A percentile compares a stretch with the other conserved stretches of the same genome.
Conservation (phyloP, 1,140 invertebrate genomes). For the Bombus sibiricus region DNA sequence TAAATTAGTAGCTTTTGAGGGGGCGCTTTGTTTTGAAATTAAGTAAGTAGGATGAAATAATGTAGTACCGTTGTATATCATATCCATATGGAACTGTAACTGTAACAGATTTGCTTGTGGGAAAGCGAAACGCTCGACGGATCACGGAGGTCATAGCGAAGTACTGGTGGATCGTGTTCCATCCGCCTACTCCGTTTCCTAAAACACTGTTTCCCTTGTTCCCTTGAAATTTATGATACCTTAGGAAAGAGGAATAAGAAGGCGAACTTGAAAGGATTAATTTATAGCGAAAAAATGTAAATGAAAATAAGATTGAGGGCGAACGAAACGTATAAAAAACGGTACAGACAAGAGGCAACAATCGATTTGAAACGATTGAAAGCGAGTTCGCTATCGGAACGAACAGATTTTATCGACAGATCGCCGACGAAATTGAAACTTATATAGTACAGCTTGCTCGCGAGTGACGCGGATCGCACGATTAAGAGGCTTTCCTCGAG, state of each 20-base stretch:
- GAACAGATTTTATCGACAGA: conserved; percentile 35
- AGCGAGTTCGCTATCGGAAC: neutral
- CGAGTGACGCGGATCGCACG: neutral
- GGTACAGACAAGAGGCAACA: no score
- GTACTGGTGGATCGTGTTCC: neutral
- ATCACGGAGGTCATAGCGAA: conserved; percentile 15
- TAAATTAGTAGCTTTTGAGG: no score
- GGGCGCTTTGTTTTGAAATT: no score
- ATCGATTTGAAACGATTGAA: neutral
- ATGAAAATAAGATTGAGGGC: no score
- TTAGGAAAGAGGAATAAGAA: no score
- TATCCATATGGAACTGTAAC: neutral
- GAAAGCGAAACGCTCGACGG: conserved; percentile 23
- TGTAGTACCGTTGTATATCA: neutral
- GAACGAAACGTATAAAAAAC: no score
- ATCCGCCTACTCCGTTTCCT: neutral
- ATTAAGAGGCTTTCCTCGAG: conserved; percentile 27
- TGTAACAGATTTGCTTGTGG: neutral
- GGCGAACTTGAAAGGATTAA: no score
- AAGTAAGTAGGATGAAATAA: neutral
- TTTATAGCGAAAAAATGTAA: no score
- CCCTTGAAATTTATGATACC: neutral
- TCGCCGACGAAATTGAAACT: conserved; percentile 27
- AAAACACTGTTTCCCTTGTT: neutral
- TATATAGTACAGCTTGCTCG: neutral